Evolutionary conservation across 2,797 vertebrate species (phyloP), one percentile per base, ranked within the genome.

Genomic region (Gymnothorax reevesii): DNA sequence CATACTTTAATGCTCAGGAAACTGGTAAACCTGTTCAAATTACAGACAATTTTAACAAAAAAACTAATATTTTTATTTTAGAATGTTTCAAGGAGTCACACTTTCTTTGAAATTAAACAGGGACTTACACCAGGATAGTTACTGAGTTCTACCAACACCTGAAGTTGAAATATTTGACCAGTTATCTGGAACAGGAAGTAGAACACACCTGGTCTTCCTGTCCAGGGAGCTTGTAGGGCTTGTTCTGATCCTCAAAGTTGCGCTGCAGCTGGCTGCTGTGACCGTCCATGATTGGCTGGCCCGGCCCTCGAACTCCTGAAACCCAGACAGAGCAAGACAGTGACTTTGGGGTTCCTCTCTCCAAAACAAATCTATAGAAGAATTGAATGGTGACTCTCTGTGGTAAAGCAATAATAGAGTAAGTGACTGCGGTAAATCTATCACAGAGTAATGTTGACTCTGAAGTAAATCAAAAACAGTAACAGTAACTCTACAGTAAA

Each of bases 231-330:
- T 97, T 97, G 92, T 95, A 97, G 0, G 92, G 89, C 89, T 92
- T 97, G 92, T 95, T 97, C 87, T 96, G 96, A 93, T 97, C 96
- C 93, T 96, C 96, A 90, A 96, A 93, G 0, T 94, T 94, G 49
- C 95, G 94, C 9, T 97, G 93, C 17, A 88, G 89, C 86, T 97
- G 96, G 92, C 95, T 95, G 88, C 96, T 96, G 91, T 96, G 96
- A 91, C 96, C 94, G 89, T 98, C 97, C 98, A 99, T 99, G 90
- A 93, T 96, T 96, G 92, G 89, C 97, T 97, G 97, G 91, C 95
- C 95, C 96, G 75, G 88, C 83, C 85, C 33, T 66, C 83, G 12
- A 13, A n/a, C 60, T 49, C 83, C 83, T 84, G 83, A 15, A 73
- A 69, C 9, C 64, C 60, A 82, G 54, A 86, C 73, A 77, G 59